phyloP scores from a whole-genome alignment of 2,888 invertebrate genomes.

The Heliconius aoede region DNA sequence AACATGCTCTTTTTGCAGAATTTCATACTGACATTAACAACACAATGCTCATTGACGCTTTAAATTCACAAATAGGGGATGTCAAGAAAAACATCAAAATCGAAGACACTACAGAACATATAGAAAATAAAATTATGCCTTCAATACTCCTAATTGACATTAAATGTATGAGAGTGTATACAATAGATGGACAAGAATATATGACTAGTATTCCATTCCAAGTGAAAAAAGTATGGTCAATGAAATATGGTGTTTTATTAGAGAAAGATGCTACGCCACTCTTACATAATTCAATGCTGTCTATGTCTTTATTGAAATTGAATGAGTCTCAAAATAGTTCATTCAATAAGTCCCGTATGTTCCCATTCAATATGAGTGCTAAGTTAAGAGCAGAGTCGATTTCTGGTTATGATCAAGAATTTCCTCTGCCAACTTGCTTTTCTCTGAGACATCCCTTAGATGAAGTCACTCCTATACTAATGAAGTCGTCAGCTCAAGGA shows the following conservation, averaged over 20 bases:
- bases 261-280: slow-evolving; percentile 86
- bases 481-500: slow-evolving; percentile 85
- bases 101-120: slow-evolving; percentile 78
- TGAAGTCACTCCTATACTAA: slow-evolving; percentile 93
- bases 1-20: slow-evolving; percentile 91
- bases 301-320: slow-evolving; percentile 65
- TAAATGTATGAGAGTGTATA: slow-evolving; percentile 90
- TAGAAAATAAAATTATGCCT: slow-evolving; percentile 82
- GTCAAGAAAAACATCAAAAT: slow-evolving; percentile 78
- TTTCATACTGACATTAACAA: slow-evolving; percentile 80
- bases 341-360: slow-evolving; percentile 63
- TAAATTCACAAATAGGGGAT: slow-evolving; percentile 78
- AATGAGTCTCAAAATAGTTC: slow-evolving; percentile 74
- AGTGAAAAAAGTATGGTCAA: slow-evolving; percentile 92
- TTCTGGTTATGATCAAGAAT: slow-evolving; percentile 72
- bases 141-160: slow-evolving; percentile 90
- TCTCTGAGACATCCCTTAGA: slow-evolving; percentile 95
- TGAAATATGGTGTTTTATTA: slow-evolving; percentile 92
- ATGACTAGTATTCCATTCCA: slow-evolving; percentile 90
- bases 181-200: slow-evolving; percentile 92
- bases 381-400: slow-evolving; percentile 69
- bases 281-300: slow-evolving; percentile 64
- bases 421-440: slow-evolving; percentile 90
- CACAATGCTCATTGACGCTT: slow-evolving; percentile 80
- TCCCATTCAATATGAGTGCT: slow-evolving; percentile 70